phyloP scores from a whole-genome alignment of 1,140 invertebrate genomes.

The Brachionus koreanus region DNA sequence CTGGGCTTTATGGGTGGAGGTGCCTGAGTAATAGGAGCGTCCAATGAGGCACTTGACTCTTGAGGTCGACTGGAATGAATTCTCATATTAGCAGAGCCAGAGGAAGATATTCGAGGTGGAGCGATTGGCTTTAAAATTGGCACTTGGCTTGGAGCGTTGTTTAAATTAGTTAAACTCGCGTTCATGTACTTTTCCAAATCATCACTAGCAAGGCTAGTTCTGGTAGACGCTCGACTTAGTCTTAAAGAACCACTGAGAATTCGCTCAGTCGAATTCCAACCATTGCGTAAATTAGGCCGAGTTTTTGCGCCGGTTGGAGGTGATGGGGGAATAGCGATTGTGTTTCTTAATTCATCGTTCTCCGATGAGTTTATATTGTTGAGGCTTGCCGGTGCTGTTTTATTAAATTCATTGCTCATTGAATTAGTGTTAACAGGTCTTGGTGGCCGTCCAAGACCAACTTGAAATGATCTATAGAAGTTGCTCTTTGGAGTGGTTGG shows the following conservation, averaged over 20 bases:
- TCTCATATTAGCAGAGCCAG: constrained; percentile 19
- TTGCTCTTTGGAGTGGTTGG: constrained; percentile 34
- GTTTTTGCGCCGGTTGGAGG: constrained; percentile 23
- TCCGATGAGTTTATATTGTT: background rate
- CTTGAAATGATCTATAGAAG: constrained; percentile 7
- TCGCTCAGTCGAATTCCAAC: constrained; percentile 37
- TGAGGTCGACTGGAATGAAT: constrained; percentile 1
- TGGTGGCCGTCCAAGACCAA: background rate
- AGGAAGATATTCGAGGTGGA: constrained; percentile 2
- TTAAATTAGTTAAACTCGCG: background rate
- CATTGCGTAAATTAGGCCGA: constrained; percentile 23
- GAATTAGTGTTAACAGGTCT: background rate
- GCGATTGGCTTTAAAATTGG: constrained; percentile 13
- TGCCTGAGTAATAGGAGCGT: background rate
- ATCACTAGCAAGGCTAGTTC: constrained; percentile 32
- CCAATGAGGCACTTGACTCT: constrained; percentile 14
- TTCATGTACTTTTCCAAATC: constrained; percentile 44
- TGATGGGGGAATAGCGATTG: constrained; percentile 8
- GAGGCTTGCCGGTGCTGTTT: constrained; percentile 15
- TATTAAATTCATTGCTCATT: background rate
- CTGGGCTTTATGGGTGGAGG: constrained; percentile 38
- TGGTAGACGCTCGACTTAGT: constrained; percentile 5
- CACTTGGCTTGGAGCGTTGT: background rate
- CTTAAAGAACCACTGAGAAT: constrained; percentile 24
- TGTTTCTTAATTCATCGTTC: background rate